Evolutionary conservation across 1,140 invertebrate genomes (phyloP), one percentile per base, ranked within the genome.

Genomic region (Heliconius melpomene): DNA sequence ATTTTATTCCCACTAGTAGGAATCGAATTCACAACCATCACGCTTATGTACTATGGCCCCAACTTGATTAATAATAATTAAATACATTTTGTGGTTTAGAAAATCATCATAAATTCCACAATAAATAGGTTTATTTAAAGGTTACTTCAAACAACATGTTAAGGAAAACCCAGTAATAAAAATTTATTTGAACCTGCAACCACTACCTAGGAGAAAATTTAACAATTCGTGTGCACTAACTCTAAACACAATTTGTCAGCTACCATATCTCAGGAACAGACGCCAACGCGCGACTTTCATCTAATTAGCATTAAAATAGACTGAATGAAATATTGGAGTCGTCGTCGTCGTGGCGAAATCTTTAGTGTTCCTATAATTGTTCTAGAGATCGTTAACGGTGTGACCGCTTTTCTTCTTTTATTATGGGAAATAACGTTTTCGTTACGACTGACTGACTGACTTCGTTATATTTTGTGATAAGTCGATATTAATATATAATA

Each of bases 301-400:
- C 82, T 90, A 89, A 93, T 93, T 92, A 92, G 85, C 90, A 93
- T 92, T 83, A 89, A 83, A 92, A 93, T 90, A 87, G 85, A 78
- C 80, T 82, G 82, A 75, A 3, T 77, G 82, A 81, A 85, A 82
- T 83, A 84, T 82, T 75, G 79, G 40, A 80, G 77, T 7, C 50
- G 50, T 13, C 40, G 32, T 11, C 38, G 81, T 80, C 82, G 82
- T 84, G 80, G 83, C 78, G 75, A 84, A 80, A 83, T 78, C 82
- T 81, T 81, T 81, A 81, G 73, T 75, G 80, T 75, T 26, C 76
- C 79, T 80, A 73, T 78, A 72, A 83, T 83, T 83, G 82, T 81
- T 81, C 57, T 50, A 75, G 26, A 66, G 77, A 74, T 83, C 82
- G 75, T 83, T 83, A 83, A 76, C 76, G 77, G 76, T 70, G 54